A percentile compares a stretch with the other conserved stretches of the same genome.
Conservation (phyloP, 2,888 invertebrate genomes). For the Epinotia brunnichana region DNA sequence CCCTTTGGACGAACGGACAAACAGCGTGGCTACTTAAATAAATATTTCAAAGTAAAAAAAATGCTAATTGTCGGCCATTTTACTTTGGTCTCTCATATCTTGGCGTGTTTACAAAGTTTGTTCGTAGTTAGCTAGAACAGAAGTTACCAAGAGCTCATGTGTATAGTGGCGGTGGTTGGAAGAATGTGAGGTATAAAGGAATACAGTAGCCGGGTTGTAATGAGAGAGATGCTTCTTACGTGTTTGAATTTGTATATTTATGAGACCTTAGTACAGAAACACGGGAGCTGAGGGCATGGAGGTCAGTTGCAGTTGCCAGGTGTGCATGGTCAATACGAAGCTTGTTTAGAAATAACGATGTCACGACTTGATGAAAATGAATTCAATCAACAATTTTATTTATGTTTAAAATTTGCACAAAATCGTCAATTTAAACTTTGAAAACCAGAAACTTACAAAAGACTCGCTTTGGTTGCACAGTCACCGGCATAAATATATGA, state of each 20-base stretch:
- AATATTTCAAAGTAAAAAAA: conserved; percentile 67
- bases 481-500: too few relatives aligned
- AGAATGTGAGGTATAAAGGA: conserved; percentile 46
- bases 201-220: conserved; percentile 55
- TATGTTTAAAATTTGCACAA: too few relatives aligned
- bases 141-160: conserved; percentile 33
- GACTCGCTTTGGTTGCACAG: too few relatives aligned
- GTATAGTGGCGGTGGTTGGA: conserved; percentile 41
- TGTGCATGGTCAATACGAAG: conserved; percentile 5
- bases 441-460: too few relatives aligned
- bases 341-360: conserved; percentile 11
- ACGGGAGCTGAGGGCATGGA: conserved; percentile 26
- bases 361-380: background rate
- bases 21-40: conserved; percentile 72
- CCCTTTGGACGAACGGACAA: conserved; percentile 62
- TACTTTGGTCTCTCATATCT: conserved; percentile 38
- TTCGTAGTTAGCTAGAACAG: conserved; percentile 33
- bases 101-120: conserved; percentile 46
- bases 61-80: conserved; percentile 57
- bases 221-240: conserved; percentile 50
- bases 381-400: background rate
- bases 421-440: too few relatives aligned
- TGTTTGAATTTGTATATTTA: conserved; percentile 54
- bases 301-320: conserved; percentile 34
- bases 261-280: conserved; percentile 49